These are phyloP conservation scores for Cantharis rustica DNA, from an alignment of 2,888 invertebrate genomes.

Conservation along the genomic window DNA sequence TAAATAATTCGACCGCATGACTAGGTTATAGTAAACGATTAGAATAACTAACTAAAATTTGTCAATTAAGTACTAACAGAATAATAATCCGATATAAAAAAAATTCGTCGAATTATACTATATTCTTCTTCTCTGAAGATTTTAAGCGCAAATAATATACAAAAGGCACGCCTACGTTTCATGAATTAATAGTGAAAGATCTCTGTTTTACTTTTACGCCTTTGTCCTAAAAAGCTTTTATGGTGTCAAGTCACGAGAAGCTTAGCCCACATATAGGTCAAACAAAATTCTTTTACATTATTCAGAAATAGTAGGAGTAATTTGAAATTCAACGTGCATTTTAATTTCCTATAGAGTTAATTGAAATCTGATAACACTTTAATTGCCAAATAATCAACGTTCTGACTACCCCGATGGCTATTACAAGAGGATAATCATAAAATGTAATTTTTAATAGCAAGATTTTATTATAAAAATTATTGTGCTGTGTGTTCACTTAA, in stretches of 20 bases:
- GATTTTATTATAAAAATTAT: neutral
- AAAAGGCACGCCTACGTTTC: neutral
- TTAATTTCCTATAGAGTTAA: neutral
- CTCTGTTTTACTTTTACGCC: slow-evolving; percentile 5
- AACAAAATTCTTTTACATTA: neutral
- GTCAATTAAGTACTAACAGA: neutral
- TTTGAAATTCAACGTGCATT: neutral
- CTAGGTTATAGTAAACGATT: too few relatives aligned
- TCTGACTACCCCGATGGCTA: neutral
- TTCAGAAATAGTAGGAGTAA: neutral
- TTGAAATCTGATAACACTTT: neutral
- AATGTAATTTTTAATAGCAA: neutral
- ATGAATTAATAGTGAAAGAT: slow-evolving; percentile 1
- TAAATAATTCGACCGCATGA: neutral
- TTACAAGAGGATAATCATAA: too few relatives aligned
- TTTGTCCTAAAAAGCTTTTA: slow-evolving; percentile 15
- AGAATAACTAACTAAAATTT: neutral
- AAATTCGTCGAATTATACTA: neutral
- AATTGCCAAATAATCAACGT: neutral
- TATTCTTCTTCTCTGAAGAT: neutral
- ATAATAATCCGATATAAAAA: neutral
- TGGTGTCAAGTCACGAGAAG: slow-evolving; percentile 18
- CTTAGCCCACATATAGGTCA: slow-evolving; percentile 21
- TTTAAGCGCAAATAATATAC: neutral
- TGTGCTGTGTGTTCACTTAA: neutral